These are phyloP conservation scores for Drosophila atripex DNA, from an alignment of 2,888 invertebrate genomes.

Conservation along the genomic window DNA sequence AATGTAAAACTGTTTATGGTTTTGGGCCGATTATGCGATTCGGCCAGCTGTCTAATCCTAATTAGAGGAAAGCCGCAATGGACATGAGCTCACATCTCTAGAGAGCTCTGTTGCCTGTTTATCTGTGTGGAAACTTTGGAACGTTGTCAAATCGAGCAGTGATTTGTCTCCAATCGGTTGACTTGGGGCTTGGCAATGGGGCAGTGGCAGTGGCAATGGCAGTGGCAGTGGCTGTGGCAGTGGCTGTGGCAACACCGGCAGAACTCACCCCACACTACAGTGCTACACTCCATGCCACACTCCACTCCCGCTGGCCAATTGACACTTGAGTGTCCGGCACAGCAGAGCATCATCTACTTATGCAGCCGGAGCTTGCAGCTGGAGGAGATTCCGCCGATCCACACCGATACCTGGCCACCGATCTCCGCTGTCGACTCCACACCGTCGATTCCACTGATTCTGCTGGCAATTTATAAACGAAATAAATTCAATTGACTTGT, in stretches of 20 bases:
- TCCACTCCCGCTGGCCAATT: constrained; percentile 46
- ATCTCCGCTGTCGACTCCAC: not conserved
- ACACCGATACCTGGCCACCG: not conserved
- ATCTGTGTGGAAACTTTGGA: constrained; percentile 37
- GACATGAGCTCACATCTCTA: constrained; percentile 31
- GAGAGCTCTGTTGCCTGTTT: constrained; percentile 27
- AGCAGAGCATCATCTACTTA: constrained; percentile 32
- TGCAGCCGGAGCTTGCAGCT: constrained; percentile 24
- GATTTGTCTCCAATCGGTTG: constrained; percentile 68
- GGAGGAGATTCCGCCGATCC: constrained; percentile 25
- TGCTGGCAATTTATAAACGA: constrained; percentile 76
- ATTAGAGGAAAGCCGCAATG: constrained; percentile 4
- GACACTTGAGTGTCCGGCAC: constrained; percentile 39
- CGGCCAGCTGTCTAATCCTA: not conserved
- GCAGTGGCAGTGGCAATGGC: constrained; percentile 6
- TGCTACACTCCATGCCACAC: not conserved
- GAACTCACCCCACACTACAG: constrained; percentile 2
- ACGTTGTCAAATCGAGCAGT: constrained; percentile 72
- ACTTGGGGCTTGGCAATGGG: constrained; percentile 21
- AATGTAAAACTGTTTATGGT: constrained; percentile 16
- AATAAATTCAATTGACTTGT: constrained; percentile 81
- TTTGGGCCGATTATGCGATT: constrained; percentile 7
- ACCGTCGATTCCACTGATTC: constrained; percentile 33
- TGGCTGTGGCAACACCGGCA: constrained; percentile 6
- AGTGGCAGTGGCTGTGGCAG: constrained; percentile 4